Evolutionary conservation across 2,113 vertebrate species (phyloP).

Genomic region (Hystrix brachyura): DNA sequence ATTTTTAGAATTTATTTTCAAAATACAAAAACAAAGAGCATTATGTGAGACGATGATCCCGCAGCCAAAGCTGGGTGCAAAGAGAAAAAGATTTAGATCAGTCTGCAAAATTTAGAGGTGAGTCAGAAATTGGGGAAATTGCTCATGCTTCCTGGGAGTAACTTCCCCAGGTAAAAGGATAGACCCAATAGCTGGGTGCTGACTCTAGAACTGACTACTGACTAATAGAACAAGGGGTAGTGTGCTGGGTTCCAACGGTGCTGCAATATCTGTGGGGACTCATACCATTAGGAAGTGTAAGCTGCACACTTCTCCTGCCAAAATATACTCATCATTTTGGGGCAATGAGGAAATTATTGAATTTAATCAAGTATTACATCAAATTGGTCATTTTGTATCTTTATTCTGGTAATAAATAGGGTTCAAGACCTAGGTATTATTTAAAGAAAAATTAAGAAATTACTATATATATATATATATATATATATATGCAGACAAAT

Average conservation of each 20-base stretch:
- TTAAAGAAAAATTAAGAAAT: constrained; percentile 51
- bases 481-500: background rate
- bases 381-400: background rate
- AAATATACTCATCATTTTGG: background rate
- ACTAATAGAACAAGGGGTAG: background rate
- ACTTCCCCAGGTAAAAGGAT: background rate
- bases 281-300: background rate
- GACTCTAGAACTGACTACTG: background rate
- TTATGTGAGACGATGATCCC: background rate
- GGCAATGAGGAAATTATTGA: background rate
- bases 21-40: background rate
- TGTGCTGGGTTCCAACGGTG: background rate
- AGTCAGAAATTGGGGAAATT: background rate
- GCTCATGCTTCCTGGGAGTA: background rate
- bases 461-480: background rate
- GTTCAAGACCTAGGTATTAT: background rate
- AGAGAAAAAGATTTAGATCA: background rate
- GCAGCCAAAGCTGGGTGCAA: background rate
- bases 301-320: background rate
- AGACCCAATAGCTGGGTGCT: background rate
- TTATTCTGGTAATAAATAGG: background rate
- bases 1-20: constrained; percentile 23
- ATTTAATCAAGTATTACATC: background rate
- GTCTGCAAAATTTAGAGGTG: background rate
- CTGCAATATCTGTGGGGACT: background rate